Evolutionary conservation across 2,888 invertebrate genomes (phyloP), one percentile per base, ranked within the genome.

Genomic region (Chromoteleia sp.): DNA sequence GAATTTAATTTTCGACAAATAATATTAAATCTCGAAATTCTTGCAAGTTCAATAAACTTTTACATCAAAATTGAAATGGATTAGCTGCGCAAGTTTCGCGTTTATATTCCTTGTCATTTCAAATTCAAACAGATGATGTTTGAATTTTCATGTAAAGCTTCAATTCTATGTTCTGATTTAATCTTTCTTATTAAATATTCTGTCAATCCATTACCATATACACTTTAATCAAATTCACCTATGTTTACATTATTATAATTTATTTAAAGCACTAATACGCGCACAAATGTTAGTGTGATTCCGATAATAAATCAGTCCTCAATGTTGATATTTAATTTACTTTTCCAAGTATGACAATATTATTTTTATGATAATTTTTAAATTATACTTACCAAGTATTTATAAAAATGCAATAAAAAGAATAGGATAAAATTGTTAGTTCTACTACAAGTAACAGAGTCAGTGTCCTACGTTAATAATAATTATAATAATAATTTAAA

Each of bases 141-240:
- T 75, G 80, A 81, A 81, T 81, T 75, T 71, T 76, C 81, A 71
- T 76, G 81, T 81, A 67, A 74, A 74, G 74, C 70, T 61, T 81
- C 80, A 71, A 70, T 75, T 63, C 70, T 75, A 56, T 58, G 68
- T n/a, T 81, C 70, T 75, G 74, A 75, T 75, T 74, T 63, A 68
- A 75, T 80, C 74, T 70, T 80, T 80, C 73, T 59, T 73, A 79
- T 73, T 73, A 73, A 73, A 79, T 73, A 79, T 73, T 67, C 73
- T 67, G 73, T 73, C 67, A 73, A 79, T 79, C 67, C 41, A 78
- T 78, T 78, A 67, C 59, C 73, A 79, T 79, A 54, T 41, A 67
- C 59, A 67, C 45, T 67, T 67, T 68, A 73, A 68, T 79, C 52
- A 58, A 78, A 78, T 78, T 63, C 41, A n/a, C 41, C 59, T 43